Base-by-base conservation (phyloP, 2,888 invertebrate genomes). In the Sphaeridia pumilis region DNA sequence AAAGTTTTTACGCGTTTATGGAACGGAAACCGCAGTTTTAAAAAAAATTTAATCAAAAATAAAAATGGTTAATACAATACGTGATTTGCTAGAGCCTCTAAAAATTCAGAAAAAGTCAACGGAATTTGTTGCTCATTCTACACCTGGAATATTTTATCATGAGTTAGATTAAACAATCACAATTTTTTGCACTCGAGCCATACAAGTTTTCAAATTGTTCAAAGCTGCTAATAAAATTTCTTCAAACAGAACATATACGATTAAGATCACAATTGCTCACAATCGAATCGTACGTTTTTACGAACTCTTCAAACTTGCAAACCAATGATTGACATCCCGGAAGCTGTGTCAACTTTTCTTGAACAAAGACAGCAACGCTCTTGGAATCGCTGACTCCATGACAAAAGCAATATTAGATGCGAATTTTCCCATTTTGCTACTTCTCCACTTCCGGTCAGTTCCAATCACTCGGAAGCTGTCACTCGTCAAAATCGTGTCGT, bases 351-450 rank as follows among this genome's bases (percentile, higher is more conserved):
- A 27, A 31, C 56, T 60, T 65, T 27, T 72, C 71, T 41, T 70
- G 66, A 65, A 82, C 81, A 5, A 25, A 41, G 7, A 20, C 5
- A 7, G 14, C 42, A 5, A 49, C n/a, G 10, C 22, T 3, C 41
- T 34, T 7, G 4, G 24, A 53, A 81, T 81, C 69, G 2, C 69
- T 71, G 65, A 48, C 44, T 61, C 60, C 5, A 66, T 46, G 0
- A 61, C 60, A 49, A 67, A 62, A 2, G 60, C 66, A 31, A 67
- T 69, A 68, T 87, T 88, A 3, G 82, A 74, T n/a, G 78, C 85
- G 70, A 88, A 88, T 31, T 81, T 73, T 70, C 86, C 86, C 46
- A 88, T 85, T 45, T 76, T 57, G 58, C 76, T 74, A 2, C 73
- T 70, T 54, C 72, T 75, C 81, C 82, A 84, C 36, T 68, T 66